Base-by-base conservation (phyloP, 2,888 invertebrate species). In the Drosophila macrospina region DNA sequence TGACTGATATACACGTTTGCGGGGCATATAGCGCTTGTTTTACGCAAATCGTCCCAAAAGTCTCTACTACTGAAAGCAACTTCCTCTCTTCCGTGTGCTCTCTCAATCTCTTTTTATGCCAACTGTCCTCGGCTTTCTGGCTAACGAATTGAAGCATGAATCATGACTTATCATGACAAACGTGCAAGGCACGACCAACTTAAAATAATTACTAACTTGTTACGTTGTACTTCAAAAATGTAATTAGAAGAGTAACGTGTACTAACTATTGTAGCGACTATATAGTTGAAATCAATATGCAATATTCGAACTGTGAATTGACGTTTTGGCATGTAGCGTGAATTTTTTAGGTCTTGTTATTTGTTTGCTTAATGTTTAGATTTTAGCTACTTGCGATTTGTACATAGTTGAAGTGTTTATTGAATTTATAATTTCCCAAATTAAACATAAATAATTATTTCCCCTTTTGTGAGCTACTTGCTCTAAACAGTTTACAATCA, bases 1-100 rank as follows among this genome's bases (percentile, higher is more conserved):
- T 69, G 93, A 93, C 85, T 92, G 90, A 92, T 91, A 88, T 80
- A 83, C 76, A 82, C 89, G 86, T 60, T 65, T 90, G 66, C 82
- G 86, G 73, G 91, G 91, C 76, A 91, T 91, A 72, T 90, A 91
- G 91, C 91, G 90, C 16, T 77, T 86, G 66, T 91, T 91, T 68
- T 90, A 90, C 75, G 76, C 89, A 50, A 91, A 88, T 78, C 91
- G 91, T 78, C 90, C 89, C 50, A 89, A 86, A 83, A 91, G 89
- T 76, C 83, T 91, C 44, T 88, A 85, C 65, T 89, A 88, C 55
- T 88, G 69, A 85, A 88, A 59, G 13, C 44, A 57, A 32, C 13
- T 41, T 24, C n/a, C 62, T 62, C 41, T 63, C 47, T 54, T 45
- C 15, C 42, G 24, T 54, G 32, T 42, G 56, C 69, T 61, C 56